A percentile compares a stretch with the other conserved stretches of the same genome.
Conservation (phyloP, 2,797 vertebrate species). For the Enteromius radiatus region DNA sequence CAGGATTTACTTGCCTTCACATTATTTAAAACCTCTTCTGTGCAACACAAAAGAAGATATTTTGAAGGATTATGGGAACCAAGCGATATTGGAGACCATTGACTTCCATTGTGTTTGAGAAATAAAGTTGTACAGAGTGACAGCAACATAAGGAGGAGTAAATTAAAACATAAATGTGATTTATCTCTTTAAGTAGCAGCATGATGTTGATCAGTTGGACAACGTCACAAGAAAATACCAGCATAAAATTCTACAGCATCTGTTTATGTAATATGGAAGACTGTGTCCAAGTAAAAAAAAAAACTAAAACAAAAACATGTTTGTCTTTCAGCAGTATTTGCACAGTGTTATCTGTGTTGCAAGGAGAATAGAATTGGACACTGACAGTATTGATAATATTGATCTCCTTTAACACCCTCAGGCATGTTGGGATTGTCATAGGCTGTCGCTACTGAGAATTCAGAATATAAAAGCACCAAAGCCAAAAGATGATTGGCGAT, state of each 20-base stretch:
- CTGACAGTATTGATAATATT: constrained; percentile 41
- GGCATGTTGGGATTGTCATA: not conserved
- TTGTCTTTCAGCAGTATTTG: constrained; percentile 21
- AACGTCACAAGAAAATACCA: not conserved
- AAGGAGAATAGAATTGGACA: constrained; percentile 16
- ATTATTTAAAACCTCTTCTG: not conserved
- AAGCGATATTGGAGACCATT: not conserved
- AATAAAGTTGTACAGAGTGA: not conserved
- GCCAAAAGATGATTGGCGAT: constrained; percentile 14
- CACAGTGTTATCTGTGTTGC: constrained; percentile 6
- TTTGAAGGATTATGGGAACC: not conserved
- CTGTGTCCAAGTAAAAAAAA: not conserved
- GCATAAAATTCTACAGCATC: not conserved
- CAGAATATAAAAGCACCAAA: constrained; percentile 2
- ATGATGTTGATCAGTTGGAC: not conserved
- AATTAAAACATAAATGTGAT: not conserved
- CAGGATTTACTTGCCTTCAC: not conserved
- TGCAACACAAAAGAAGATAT: not conserved
- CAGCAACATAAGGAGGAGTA: not conserved
- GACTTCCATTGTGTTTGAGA: not conserved
- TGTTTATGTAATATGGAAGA: constrained; percentile 16
- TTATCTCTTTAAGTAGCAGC: not conserved
- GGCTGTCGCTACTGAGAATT: constrained; percentile 3
- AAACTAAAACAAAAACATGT: no score
- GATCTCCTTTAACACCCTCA: constrained; percentile 33